Base-by-base conservation (phyloP, 2,113 vertebrate genomes). In the Oncorhynchus nerka region DNA sequence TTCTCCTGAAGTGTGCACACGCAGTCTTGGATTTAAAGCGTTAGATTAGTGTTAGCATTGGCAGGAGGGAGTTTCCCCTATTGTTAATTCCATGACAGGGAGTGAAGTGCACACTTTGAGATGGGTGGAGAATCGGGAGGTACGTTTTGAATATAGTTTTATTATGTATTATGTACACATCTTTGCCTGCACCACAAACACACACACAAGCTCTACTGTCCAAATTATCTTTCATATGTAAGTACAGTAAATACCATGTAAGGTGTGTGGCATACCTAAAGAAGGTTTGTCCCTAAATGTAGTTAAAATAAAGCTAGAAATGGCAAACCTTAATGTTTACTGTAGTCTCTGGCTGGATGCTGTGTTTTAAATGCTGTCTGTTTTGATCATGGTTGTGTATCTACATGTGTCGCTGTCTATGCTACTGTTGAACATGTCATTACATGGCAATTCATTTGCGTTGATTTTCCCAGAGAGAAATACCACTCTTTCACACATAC, bases 101-200 rank as follows among this genome's bases (percentile, higher is more conserved):
- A 55, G 12, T 55, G 15, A 16, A 55, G 51, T 55, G 4, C 51
- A 19, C 51, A 55, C 15, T 55, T 55, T 4, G 12, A 55, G 51
- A 19, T 19, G 51, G 1, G 51, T 55, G 39, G 9, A 45, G 39
- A 45, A 45, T 45, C 39, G 9, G 39, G 39, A 45, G 39, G 39
- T 9, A 39, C 2, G 6, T 39, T 39, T 39, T 39, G 39, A 39
- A 39, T 74, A 80, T 90, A 85, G 81, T 90, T 91, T 91, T 90
- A 88, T 55, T 16, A 87, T 89, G 82, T 93, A 94, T 93, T 93
- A 94, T 93, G 95, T 93, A 83, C 91, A 89, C 62, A 71, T 65
- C 74, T 24, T 79, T 68, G 73, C 57, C 66, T 45, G 34, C n/a
- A 32, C 15, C 70, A 70, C 73, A 34, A 62, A 19, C 16, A 39